phyloP scores from a whole-genome alignment of 64 coral and sea anemone species.

The Trachythela sp. region DNA sequence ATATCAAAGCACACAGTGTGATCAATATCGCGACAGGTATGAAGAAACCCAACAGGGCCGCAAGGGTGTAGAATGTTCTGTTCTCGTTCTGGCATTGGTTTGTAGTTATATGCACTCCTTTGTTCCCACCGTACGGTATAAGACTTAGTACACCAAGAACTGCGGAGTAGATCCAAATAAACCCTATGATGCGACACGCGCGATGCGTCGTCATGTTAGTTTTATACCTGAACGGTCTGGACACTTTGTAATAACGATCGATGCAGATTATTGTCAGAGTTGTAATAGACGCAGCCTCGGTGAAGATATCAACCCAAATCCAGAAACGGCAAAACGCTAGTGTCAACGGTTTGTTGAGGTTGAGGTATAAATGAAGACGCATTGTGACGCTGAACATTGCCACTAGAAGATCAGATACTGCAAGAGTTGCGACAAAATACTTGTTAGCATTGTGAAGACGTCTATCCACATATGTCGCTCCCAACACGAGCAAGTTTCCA shows the following conservation, averaged over 20 bases:
- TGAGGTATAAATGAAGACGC: not conserved
- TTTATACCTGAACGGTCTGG: conserved; percentile 21
- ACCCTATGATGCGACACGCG: not conserved
- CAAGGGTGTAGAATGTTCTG: conserved; percentile 26
- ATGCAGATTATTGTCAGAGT: conserved; percentile 32
- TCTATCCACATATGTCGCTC: conserved; percentile 9
- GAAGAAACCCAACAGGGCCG: conserved; percentile 12
- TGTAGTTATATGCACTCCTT: not conserved
- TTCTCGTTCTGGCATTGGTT: conserved; percentile 17
- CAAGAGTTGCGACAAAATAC: not conserved
- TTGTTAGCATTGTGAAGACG: not conserved
- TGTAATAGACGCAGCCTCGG: conserved; percentile 19
- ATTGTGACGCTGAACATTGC: conserved; percentile 2
- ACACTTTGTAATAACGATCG: conserved; percentile 40
- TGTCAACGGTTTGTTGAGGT: not conserved
- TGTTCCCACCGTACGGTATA: conserved; percentile 17
- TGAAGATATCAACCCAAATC: conserved; percentile 29
- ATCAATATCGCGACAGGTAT: not conserved
- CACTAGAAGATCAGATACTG: not conserved
- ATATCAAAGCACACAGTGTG: not conserved
- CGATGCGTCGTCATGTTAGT: not conserved
- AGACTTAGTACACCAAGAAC: conserved; percentile 14
- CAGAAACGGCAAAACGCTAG: conserved; percentile 16
- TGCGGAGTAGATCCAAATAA: conserved; percentile 30
- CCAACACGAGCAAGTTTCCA: not conserved